Base-by-base conservation (phyloP, 2,113 vertebrate species). In the Andinoacara biseriatus region DNA sequence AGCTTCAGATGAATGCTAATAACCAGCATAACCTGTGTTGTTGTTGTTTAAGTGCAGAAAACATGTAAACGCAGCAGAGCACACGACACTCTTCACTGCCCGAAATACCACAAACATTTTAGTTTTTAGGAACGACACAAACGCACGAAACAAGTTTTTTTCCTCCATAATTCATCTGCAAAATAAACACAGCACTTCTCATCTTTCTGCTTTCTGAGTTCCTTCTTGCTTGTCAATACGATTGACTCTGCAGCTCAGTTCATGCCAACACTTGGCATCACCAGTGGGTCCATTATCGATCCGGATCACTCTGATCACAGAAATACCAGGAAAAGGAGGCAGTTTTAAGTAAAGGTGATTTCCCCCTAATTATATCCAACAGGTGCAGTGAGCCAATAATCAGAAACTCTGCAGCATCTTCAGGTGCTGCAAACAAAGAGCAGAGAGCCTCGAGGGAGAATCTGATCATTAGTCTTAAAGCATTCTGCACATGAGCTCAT, bases 401-500 rank as follows among this genome's bases (percentile, higher is more conserved):
- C 40, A 49, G 17, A 31, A 72, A 10, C 24, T 43, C 20, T 35
- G 69, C n/a, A 46, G 26, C 57, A 74, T 60, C 35, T 61, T 13
- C 46, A 40, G 15, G 62, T 14, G 35, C 18, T 38, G 75, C 57
- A 59, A 85, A 86, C 76, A 75, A 63, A 83, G 1, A 58, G 58
- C 38, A 5, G 52, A 76, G 20, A 72, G 74, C 80, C 80, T 57
- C 15, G 0, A 57, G 62, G 46, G n/a, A 54, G 29, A 35, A 57
- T 58, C 10, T 74, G 74, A 80, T 83, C 80, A 86, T 86, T 62
- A 62, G 40, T 76, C 52, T 33, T 26, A 15, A 72, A 33, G 46
- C 46, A 72, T 72, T 72, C 35, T 24, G 56, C 26, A 40, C 13
- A 49, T 76, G 67, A 90, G 83, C 76, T 87, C 88, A 85, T 85